A percentile compares a stretch with the other conserved stretches of the same genome.
Evolutionary conservation across 92 coral and sea anemone species (phyloP).

Genomic region (Paramuricea clavata): DNA sequence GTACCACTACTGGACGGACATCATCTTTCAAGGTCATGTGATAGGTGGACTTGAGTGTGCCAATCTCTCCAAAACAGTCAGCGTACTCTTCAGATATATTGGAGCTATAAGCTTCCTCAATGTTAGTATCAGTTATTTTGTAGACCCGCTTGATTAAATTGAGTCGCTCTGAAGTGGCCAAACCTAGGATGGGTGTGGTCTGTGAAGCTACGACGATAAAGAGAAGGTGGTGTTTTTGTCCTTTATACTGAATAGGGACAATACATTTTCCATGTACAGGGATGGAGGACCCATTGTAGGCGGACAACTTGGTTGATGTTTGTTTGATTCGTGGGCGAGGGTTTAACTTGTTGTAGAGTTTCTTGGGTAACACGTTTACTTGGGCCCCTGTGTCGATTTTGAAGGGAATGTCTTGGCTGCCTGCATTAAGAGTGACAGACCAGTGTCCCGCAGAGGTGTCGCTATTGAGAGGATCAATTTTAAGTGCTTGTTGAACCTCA

Average conservation of each 20-base stretch:
- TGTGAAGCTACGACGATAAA: slow-evolving; percentile 4
- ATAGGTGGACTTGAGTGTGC: background rate
- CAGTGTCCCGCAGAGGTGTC: slow-evolving; percentile 37
- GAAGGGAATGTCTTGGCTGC: slow-evolving; percentile 14
- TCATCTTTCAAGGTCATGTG: slow-evolving; percentile 29
- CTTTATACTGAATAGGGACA: slow-evolving; percentile 5
- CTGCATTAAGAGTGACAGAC: slow-evolving; percentile 25
- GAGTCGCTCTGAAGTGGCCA: slow-evolving; percentile 6
- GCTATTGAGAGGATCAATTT: slow-evolving; percentile 5
- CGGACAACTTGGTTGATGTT: slow-evolving; percentile 33
- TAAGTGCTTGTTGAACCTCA: background rate
- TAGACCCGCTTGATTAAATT: slow-evolving; percentile 20
- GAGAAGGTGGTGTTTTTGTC: background rate
- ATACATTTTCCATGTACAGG: slow-evolving; percentile 31
- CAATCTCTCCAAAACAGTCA: slow-evolving; percentile 44
- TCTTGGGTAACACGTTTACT: slow-evolving; percentile 44
- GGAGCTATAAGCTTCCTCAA: background rate
- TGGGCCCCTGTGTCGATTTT: slow-evolving; percentile 50
- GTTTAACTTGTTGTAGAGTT: slow-evolving; percentile 18
- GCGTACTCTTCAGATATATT: slow-evolving; percentile 24
- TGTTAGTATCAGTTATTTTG: slow-evolving; percentile 19
- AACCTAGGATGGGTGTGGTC: slow-evolving; percentile 12
- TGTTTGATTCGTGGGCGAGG: slow-evolving; percentile 25
- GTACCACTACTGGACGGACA: slow-evolving; percentile 16
- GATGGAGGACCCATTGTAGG: slow-evolving; percentile 25